These are phyloP conservation scores for Monoplex corrugatus DNA, from an alignment of 2,888 invertebrate genomes.

Conservation along the genomic window DNA sequence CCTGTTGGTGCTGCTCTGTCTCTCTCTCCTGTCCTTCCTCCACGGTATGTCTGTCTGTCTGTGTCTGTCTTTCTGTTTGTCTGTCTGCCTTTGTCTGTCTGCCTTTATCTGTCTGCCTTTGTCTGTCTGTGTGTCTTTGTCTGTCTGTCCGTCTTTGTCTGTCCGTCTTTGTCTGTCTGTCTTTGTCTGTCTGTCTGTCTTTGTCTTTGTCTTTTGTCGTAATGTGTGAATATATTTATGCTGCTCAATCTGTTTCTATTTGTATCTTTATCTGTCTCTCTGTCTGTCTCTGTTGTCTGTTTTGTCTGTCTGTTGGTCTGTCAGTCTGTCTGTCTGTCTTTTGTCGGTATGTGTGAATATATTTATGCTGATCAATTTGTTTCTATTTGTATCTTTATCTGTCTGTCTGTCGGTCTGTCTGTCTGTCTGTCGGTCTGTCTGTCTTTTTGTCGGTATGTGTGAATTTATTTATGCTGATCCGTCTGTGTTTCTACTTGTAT, in stretches of 20 bases:
- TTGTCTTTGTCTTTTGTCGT: background rate
- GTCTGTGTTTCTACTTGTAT: background rate
- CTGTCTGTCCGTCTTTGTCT: background rate
- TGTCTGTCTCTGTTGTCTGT: conserved; percentile 37
- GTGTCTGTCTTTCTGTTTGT: background rate
- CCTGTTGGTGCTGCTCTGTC: conserved; percentile 38
- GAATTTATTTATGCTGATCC: background rate
- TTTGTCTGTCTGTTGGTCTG: conserved; percentile 35
- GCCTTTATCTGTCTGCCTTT: background rate
- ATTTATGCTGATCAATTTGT: background rate
- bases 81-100: conserved; percentile 1
- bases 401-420: conserved; percentile 3
- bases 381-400: background rate
- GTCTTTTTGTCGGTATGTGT: conserved; percentile 11
- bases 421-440: background rate
- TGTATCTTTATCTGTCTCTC: conserved; percentile 26
- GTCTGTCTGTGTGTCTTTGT: background rate
- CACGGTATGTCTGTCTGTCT: conserved; percentile 4
- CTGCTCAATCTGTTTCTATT: background rate
- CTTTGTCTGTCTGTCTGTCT: background rate
- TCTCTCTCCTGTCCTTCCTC: conserved; percentile 29
- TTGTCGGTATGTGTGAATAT: conserved; percentile 22
- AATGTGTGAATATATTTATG: background rate
- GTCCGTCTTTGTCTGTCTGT: background rate
- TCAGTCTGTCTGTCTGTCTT: conserved; percentile 3